Conservation (phyloP, 2,797 vertebrate genomes). For the Lerista edwardsae region DNA sequence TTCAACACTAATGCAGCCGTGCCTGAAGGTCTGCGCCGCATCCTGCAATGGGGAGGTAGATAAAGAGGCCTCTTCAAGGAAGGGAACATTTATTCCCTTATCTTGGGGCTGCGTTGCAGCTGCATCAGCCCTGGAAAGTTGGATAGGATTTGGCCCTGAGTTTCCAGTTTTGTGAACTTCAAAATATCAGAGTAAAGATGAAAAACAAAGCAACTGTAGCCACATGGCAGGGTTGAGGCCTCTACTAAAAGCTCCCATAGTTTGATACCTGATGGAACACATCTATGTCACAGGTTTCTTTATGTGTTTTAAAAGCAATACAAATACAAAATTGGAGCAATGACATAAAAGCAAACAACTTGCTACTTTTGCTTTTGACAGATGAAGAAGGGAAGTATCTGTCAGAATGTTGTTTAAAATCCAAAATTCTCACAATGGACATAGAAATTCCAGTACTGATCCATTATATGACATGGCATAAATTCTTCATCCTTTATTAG, state of each 20-base stretch:
- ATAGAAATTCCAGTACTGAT: constrained; percentile 83
- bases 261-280: constrained; percentile 73
- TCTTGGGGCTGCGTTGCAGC: no score
- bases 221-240: constrained; percentile 42
- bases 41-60: no score
- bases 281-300: constrained; percentile 62
- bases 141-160: no score
- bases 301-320: constrained; percentile 72
- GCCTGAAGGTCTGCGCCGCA: no score
- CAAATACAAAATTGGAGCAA: constrained; percentile 65
- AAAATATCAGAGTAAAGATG: constrained; percentile 21
- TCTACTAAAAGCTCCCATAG: constrained; percentile 60
- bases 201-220: constrained; percentile 63
- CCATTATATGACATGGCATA: constrained; percentile 80
- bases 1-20: no score
- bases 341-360: constrained; percentile 61
- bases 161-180: constrained; percentile 27
- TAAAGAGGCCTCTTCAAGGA: no score
- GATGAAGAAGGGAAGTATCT: constrained; percentile 7
- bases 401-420: constrained; percentile 63
- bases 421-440: constrained; percentile 67
- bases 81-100: no score
- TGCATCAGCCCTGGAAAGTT: no score
- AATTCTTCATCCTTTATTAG: constrained; percentile 81
- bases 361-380: constrained; percentile 19